These are phyloP conservation scores for Aphelenchoides bicaudatus DNA, from an alignment of 2,888 invertebrate genomes.

Conservation along the genomic window DNA sequence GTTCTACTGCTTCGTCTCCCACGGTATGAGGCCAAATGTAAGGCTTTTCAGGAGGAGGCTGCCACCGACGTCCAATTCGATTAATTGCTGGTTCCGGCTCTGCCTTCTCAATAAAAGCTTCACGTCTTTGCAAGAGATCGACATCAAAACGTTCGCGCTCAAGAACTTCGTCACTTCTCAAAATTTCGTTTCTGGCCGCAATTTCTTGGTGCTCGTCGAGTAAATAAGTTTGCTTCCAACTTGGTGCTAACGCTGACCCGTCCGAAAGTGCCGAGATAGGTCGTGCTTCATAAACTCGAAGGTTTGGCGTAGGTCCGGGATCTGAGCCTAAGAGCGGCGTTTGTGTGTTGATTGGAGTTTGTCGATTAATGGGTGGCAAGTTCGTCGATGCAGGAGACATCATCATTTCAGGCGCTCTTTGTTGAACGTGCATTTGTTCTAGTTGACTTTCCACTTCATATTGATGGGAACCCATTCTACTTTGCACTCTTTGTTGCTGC, in stretches of 20 bases:
- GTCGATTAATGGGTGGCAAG: background rate
- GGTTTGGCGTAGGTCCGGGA: constrained; percentile 23
- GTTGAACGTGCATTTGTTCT: no score
- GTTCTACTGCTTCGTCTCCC: constrained; percentile 44
- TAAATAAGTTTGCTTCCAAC: constrained; percentile 50
- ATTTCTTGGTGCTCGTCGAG: constrained; percentile 45
- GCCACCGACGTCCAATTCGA: constrained; percentile 55
- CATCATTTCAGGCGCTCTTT: background rate
- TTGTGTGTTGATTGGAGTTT: background rate
- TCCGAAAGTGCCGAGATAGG: constrained; percentile 48
- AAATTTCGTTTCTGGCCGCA: constrained; percentile 54
- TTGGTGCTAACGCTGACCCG: constrained; percentile 27
- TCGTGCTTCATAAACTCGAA: constrained; percentile 55
- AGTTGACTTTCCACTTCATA: no score
- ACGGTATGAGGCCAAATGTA: constrained; percentile 42
- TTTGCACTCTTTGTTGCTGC: constrained; percentile 25
- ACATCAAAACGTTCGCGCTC: constrained; percentile 56
- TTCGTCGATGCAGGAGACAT: background rate
- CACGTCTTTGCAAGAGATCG: constrained; percentile 50
- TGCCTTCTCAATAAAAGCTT: constrained; percentile 57
- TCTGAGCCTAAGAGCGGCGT: constrained; percentile 10
- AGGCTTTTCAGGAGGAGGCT: constrained; percentile 60
- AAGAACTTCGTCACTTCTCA: constrained; percentile 55
- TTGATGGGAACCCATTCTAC: constrained; percentile 15
- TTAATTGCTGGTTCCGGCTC: constrained; percentile 44